A percentile compares a stretch with the other conserved stretches of the same genome.
phyloP scores from a whole-genome alignment of 2,113 vertebrate genomes.

The Cinclus mexicanus region DNA sequence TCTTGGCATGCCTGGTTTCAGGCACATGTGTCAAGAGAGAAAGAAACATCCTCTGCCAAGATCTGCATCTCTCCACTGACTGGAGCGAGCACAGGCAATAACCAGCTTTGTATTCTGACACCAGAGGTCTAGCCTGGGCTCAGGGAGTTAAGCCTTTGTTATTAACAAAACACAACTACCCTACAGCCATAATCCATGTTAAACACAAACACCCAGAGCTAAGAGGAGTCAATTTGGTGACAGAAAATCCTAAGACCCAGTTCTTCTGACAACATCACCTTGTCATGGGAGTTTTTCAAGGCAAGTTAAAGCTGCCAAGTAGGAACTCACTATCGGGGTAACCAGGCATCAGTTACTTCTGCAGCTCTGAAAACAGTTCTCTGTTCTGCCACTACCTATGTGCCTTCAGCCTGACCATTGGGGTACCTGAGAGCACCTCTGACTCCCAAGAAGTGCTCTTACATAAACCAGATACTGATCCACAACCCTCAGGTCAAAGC shows the following conservation, averaged over 20 bases:
- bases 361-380: neutral
- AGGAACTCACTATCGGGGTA: neutral
- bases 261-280: neutral
- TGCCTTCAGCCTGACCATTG: neutral
- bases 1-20: neutral
- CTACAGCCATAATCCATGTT: neutral
- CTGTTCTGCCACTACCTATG: neutral
- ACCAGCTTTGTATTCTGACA: neutral
- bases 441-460: neutral
- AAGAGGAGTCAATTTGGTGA: neutral
- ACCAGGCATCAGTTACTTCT: neutral
- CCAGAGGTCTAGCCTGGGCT: neutral
- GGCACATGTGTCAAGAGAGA: neutral
- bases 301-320: neutral
- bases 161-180: neutral
- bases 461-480: neutral
- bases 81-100: neutral
- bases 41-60: neutral
- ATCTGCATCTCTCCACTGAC: neutral
- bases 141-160: neutral
- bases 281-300: neutral
- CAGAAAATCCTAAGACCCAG: neutral
- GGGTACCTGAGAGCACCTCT: neutral
- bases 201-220: neutral
- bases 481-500: neutral